Conservation (phyloP, 2,888 invertebrate genomes). For the Melinaea menophilus region DNA sequence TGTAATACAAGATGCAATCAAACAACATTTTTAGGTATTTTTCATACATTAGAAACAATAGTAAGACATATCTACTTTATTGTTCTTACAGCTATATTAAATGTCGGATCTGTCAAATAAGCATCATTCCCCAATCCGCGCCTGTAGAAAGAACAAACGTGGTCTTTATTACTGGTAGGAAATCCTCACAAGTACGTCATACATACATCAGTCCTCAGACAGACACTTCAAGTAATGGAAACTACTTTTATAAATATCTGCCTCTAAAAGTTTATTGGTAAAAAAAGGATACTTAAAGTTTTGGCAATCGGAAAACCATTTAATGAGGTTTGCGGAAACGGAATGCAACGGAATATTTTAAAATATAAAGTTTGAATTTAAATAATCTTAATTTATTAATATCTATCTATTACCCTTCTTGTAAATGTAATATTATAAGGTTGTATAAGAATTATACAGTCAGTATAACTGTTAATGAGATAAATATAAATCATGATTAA, state of each 20-base stretch:
- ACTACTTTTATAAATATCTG: conserved; percentile 71
- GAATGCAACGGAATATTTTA: too few species aligned
- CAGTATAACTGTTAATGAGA: too few species aligned
- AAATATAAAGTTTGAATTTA: too few species aligned
- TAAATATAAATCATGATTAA: too few species aligned
- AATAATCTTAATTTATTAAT: too few species aligned
- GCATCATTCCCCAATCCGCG: neutral
- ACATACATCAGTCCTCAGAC: conserved; percentile 55
- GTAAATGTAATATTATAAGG: too few species aligned
- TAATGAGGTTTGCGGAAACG: conserved; percentile 9
- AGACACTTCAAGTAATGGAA: conserved; percentile 67
- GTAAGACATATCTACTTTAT: too few species aligned
- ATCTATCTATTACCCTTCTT: too few species aligned
- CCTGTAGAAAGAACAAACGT: conserved; percentile 2
- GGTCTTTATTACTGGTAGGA: conserved; percentile 30
- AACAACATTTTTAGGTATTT: too few species aligned
- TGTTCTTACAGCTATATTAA: neutral
- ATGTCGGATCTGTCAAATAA: neutral
- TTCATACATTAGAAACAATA: too few species aligned
- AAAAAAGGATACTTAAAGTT: conserved; percentile 56
- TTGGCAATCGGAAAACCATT: conserved; percentile 30
- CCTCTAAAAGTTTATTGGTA: conserved; percentile 65
- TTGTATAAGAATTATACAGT: too few species aligned
- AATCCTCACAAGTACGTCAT: conserved; percentile 52
- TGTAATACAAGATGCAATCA: too few species aligned